These are phyloP conservation scores for Trichogramma pretiosum DNA, from an alignment of 1,140 invertebrate species.

Conservation along the genomic window DNA sequence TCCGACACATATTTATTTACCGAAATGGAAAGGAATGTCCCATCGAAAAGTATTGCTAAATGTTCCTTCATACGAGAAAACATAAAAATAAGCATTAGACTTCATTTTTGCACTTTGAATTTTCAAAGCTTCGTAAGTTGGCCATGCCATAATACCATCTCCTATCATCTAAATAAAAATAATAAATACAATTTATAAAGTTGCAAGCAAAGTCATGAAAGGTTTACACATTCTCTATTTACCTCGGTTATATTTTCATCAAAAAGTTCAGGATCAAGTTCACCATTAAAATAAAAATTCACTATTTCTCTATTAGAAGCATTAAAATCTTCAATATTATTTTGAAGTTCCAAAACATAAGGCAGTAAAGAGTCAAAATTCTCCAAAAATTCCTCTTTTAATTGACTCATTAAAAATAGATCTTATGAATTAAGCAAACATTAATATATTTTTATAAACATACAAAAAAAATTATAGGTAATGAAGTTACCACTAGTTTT, in stretches of 20 bases:
- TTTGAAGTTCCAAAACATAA: conserved; percentile 12
- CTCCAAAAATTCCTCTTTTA: not conserved
- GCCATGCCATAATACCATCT: conserved; percentile 23
- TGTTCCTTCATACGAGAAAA: conserved; percentile 32
- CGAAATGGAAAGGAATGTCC: conserved; percentile 19
- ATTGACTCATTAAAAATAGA: conserved; percentile 1
- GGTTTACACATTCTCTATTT: not conserved
- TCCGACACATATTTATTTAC: too few relatives aligned
- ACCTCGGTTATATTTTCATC: conserved; percentile 18
- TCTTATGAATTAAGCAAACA: not conserved
- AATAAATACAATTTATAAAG: too few relatives aligned
- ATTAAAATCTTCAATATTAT: conserved; percentile 14
- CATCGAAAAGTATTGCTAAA: conserved; percentile 20
- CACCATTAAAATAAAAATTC: conserved; percentile 26
- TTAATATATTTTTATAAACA: not conserved
- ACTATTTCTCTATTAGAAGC: conserved; percentile 14
- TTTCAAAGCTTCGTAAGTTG: conserved; percentile 19
- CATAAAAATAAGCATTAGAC: conserved; percentile 28
- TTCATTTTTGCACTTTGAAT: conserved; percentile 24
- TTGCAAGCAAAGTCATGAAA: too few relatives aligned
- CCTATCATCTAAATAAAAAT: conserved; percentile 22
- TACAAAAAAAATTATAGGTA: not conserved
- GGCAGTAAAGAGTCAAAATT: conserved; percentile 5
- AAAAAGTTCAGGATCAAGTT: not conserved
- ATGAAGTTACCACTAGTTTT: conserved; percentile 26